Conservation (phyloP, 2,113 vertebrate genomes). For the Myiozetetes cayanensis region DNA sequence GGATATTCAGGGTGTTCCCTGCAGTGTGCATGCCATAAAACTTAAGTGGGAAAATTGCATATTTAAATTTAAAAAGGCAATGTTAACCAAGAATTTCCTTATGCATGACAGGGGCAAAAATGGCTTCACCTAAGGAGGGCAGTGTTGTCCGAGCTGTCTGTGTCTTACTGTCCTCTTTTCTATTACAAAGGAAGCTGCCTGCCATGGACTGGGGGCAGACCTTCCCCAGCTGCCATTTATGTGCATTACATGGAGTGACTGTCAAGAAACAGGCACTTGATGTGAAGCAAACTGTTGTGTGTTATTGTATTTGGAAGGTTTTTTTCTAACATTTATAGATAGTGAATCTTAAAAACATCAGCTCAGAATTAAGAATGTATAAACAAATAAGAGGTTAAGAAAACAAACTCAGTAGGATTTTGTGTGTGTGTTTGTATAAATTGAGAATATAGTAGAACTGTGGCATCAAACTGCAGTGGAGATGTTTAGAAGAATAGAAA, state of each 20-base stretch:
- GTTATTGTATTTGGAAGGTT: not conserved
- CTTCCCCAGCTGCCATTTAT: not conserved
- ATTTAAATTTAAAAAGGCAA: not conserved
- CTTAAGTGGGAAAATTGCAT: not conserved
- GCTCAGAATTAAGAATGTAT: not conserved
- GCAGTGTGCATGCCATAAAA: not conserved
- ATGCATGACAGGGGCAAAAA: not conserved
- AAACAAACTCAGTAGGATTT: not conserved
- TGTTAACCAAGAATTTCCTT: not conserved
- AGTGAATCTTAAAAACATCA: not conserved
- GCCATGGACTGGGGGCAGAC: not conserved
- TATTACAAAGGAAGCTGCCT: not conserved
- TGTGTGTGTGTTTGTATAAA: not conserved
- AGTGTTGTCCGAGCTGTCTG: not conserved
- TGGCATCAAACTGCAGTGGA: not conserved
- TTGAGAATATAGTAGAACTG: not conserved
- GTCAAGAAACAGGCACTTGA: not conserved
- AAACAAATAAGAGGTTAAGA: not conserved
- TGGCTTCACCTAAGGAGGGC: not conserved
- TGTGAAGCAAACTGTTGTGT: not conserved
- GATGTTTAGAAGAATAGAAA: not conserved
- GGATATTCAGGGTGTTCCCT: not conserved
- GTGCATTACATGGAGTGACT: not conserved
- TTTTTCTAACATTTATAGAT: not conserved
- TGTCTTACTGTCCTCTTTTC: not conserved